phyloP scores from a whole-genome alignment of 2,797 vertebrate genomes.

The Acrossocheilus fasciatus region DNA sequence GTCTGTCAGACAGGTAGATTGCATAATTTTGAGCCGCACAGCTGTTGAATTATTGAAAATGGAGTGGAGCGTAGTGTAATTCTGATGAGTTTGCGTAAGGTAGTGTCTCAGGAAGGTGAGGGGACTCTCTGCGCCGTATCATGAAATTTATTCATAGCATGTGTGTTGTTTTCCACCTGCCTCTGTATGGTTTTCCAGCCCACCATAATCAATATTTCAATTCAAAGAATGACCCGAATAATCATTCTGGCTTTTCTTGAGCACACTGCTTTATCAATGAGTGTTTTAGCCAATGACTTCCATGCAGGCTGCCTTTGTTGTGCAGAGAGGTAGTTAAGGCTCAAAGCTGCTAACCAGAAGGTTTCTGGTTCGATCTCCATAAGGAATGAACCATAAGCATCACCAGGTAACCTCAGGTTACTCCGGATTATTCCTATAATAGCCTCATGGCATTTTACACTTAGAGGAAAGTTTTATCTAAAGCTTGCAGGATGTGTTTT shows the following conservation, averaged over 20 bases:
- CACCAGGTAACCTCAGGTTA: background rate
- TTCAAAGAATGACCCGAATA: constrained; percentile 4
- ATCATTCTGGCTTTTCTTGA: constrained; percentile 1
- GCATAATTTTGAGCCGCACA: background rate
- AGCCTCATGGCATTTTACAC: background rate
- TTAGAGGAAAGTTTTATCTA: background rate
- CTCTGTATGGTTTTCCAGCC: background rate
- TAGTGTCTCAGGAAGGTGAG: background rate
- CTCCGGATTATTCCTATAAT: background rate
- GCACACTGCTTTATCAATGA: background rate
- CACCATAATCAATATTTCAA: constrained; percentile 15
- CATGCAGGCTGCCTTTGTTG: background rate
- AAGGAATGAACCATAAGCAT: background rate
- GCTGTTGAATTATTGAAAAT: background rate
- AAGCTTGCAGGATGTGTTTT: background rate
- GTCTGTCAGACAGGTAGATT: background rate
- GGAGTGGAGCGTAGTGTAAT: background rate
- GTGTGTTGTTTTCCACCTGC: background rate
- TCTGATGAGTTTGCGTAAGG: constrained; percentile 30
- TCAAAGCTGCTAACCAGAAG: background rate
- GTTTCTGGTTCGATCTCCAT: background rate
- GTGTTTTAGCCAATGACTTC: background rate
- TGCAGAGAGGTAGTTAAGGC: background rate
- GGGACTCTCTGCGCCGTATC: constrained; percentile 8
- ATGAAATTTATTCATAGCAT: constrained; percentile 17